A percentile compares a stretch with the other conserved stretches of the same genome.
Evolutionary conservation across 2,888 invertebrate genomes (phyloP).

Genomic region (Byasa hedistus): DNA sequence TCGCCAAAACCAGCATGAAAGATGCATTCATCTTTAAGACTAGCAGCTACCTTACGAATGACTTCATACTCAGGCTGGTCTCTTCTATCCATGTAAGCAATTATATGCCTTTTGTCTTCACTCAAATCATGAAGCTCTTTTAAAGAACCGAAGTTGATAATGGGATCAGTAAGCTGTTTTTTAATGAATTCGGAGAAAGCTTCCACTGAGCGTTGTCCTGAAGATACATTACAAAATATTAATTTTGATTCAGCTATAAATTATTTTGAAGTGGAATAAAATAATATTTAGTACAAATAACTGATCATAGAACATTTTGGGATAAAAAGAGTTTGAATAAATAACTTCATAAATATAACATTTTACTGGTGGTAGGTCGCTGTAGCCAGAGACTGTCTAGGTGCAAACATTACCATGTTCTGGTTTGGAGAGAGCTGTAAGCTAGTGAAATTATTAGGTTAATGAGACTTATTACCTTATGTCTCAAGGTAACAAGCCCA

Average conservation of each 20-base stretch:
- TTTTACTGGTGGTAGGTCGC: no score
- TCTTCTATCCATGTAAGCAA: conserved; percentile 93
- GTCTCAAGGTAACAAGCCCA: no score
- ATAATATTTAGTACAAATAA: no score
- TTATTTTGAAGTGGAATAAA: neutral
- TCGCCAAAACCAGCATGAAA: conserved; percentile 96
- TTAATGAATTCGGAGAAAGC: conserved; percentile 93
- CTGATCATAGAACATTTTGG: no score
- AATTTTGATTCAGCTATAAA: neutral
- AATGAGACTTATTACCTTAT: no score
- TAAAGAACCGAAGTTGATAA: conserved; percentile 86
- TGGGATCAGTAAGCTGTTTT: conserved; percentile 92
- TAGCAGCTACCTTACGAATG: conserved; percentile 90
- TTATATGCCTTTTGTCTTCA: conserved; percentile 90
- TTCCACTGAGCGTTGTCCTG: conserved; percentile 90
- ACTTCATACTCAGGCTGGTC: conserved; percentile 90
- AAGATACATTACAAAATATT: conserved; percentile 31
- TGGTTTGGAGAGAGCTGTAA: no score
- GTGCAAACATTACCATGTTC: no score
- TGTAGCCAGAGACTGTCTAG: no score
- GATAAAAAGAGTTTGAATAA: no score
- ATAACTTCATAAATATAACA: no score
- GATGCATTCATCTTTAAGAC: conserved; percentile 96
- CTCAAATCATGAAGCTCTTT: conserved; percentile 87
- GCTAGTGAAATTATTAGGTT: no score